Evolutionary conservation across 2,113 vertebrate genomes (phyloP).

Genomic region (Tetrax tetrax): DNA sequence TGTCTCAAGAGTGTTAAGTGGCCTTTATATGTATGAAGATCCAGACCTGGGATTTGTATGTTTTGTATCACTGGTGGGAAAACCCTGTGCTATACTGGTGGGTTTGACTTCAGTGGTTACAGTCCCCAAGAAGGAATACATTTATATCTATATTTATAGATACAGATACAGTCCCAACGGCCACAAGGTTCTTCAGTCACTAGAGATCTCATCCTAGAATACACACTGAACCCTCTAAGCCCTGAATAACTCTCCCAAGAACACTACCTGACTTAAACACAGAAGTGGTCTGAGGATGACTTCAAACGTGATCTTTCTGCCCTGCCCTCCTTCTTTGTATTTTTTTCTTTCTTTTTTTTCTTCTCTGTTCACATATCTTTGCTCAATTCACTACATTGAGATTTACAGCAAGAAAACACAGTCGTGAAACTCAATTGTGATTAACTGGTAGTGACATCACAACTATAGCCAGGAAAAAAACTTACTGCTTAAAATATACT

Average conservation of each 20-base stretch:
- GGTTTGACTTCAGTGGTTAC: neutral
- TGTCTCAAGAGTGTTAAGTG: neutral
- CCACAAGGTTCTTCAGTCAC: neutral
- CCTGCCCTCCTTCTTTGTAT: accelerated
- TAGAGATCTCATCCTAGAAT: neutral
- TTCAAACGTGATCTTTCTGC: neutral
- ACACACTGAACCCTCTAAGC: neutral
- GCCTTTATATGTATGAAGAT: neutral
- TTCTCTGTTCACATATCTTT: conserved; percentile 10
- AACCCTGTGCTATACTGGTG: neutral
- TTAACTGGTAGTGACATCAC: conserved; percentile 50
- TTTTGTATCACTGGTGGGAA: neutral
- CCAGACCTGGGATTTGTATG: neutral
- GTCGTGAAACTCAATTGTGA: conserved; percentile 5
- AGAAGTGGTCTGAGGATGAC: neutral
- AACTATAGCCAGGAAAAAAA: neutral
- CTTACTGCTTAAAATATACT: no score
- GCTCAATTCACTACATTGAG: neutral
- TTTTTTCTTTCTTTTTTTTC: neutral
- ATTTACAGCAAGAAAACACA: neutral
- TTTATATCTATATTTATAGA: neutral
- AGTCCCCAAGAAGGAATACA: neutral
- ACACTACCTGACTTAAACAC: neutral
- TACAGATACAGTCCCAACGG: neutral
- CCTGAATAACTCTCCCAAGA: neutral